These are phyloP conservation scores for Sebastes baramenuke DNA, from an alignment of 2,797 vertebrate species.

Conservation along the genomic window DNA sequence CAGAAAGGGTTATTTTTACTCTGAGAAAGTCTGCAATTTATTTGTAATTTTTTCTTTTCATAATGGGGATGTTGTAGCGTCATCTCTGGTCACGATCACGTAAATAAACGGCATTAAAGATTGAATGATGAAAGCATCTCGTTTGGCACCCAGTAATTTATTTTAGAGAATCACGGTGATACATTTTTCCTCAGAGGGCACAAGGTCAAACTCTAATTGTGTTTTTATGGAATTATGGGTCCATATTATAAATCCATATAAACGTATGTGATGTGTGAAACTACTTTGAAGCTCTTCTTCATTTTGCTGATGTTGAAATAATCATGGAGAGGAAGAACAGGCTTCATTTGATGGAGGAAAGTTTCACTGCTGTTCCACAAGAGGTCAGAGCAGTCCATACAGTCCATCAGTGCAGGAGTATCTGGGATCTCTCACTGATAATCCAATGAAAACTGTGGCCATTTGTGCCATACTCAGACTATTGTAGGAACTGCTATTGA, in stretches of 20 bases:
- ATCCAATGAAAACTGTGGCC: neutral
- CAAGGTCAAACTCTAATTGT: neutral
- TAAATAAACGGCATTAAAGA: slow-evolving; percentile 52
- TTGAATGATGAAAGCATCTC: neutral
- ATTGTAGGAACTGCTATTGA: neutral
- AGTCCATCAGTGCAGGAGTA: neutral
- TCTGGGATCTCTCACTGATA: neutral
- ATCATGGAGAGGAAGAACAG: neutral
- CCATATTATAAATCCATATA: neutral
- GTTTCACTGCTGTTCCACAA: slow-evolving; percentile 55
- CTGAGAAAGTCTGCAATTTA: neutral
- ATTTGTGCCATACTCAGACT: neutral
- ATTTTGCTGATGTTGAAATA: neutral
- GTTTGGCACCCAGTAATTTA: neutral
- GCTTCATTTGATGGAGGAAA: neutral
- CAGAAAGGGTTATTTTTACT: neutral
- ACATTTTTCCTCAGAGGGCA: neutral
- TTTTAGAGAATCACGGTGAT: neutral
- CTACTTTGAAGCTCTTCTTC: neutral
- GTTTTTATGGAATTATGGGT: neutral
- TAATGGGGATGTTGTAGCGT: neutral
- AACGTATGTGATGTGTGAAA: neutral
- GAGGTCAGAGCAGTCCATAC: slow-evolving; percentile 49
- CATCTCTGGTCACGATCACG: neutral
- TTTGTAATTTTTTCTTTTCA: neutral